Evolutionary conservation across 2,888 invertebrate genomes (phyloP).

Genomic region (Plemyria rubiginata): DNA sequence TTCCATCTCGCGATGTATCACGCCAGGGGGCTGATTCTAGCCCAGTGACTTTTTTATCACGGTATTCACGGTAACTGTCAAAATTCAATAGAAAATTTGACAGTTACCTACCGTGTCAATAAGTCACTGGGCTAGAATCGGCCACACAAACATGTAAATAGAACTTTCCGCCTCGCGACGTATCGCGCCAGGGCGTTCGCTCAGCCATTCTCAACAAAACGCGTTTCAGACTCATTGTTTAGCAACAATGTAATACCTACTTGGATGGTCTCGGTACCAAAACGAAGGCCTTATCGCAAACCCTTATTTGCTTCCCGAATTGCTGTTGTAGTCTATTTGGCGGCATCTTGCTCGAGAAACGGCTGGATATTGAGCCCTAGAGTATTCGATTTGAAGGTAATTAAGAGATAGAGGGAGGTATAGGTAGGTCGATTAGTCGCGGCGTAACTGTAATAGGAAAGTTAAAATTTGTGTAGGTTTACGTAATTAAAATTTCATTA

Average conservation of each 20-base stretch:
- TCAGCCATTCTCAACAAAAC: constrained; percentile 70
- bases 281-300: constrained; percentile 69
- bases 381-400: constrained; percentile 33
- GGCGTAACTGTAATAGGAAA: constrained; percentile 10
- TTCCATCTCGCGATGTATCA: neutral
- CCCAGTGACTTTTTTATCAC: too few relatives aligned
- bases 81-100: too few relatives aligned
- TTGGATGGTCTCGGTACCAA: constrained; percentile 54
- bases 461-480: constrained; percentile 2
- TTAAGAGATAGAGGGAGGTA: constrained; percentile 21
- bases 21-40: too few relatives aligned
- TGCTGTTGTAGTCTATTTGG: constrained; percentile 64
- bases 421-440: constrained; percentile 4
- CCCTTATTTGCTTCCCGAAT: constrained; percentile 74
- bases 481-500: constrained; percentile 3
- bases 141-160: too few relatives aligned
- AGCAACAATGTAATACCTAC: constrained; percentile 67
- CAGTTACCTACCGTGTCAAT: too few relatives aligned
- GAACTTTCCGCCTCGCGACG: neutral
- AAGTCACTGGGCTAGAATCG: too few relatives aligned
- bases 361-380: constrained; percentile 26
- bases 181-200: neutral
- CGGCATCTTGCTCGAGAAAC: constrained; percentile 50
- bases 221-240: constrained; percentile 73
- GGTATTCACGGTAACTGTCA: too few relatives aligned